Percentiles rank a stretch among this genome's conserved stretches.
Conservation (phyloP, 2,113 vertebrate genomes). For the Ammodytes dubius region DNA sequence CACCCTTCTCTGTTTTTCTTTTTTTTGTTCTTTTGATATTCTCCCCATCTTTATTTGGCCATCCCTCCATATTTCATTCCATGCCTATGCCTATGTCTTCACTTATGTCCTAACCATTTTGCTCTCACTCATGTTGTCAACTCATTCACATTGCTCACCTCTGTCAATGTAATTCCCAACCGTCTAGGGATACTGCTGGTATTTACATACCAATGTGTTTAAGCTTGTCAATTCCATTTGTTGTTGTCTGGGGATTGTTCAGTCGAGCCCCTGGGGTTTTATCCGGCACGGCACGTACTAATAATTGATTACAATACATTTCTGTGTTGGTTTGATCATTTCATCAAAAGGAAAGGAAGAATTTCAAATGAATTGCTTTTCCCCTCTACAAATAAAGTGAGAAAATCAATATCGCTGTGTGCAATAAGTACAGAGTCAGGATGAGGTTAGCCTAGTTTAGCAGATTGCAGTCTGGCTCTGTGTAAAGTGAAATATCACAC, state of each 20-base stretch:
- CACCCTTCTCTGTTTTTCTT: constrained; percentile 28
- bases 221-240: background rate
- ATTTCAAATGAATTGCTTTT: background rate
- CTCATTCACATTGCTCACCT: constrained; percentile 13
- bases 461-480: background rate
- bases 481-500: background rate
- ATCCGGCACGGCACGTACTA: too few relatives aligned
- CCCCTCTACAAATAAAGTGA: background rate
- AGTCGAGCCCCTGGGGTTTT: background rate
- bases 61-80: constrained; percentile 32
- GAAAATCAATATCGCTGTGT: background rate
- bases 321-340: background rate
- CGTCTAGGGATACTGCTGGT: background rate
- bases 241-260: background rate
- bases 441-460: constrained; percentile 9
- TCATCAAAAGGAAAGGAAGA: background rate
- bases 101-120: constrained; percentile 39
- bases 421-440: background rate
- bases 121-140: constrained; percentile 12
- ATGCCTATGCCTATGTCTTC: constrained; percentile 16
- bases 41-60: constrained; percentile 22
- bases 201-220: background rate
- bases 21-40: constrained; percentile 40
- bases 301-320: background rate
- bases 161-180: constrained; percentile 17